phyloP scores from a whole-genome alignment of 2,888 invertebrate genomes.

The Drosophila falleni region DNA sequence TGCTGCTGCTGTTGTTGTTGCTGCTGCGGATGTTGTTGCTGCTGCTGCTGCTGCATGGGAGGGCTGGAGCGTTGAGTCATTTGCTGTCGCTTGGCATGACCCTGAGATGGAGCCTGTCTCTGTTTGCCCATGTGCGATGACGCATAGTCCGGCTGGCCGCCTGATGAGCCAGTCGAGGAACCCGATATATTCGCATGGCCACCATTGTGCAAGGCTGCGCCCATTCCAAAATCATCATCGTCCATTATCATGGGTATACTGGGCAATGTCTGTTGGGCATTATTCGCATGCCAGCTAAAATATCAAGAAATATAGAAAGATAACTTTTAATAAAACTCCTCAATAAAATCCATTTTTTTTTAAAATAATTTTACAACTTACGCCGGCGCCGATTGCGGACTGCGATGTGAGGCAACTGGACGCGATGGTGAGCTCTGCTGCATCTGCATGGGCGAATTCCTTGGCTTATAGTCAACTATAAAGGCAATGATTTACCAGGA shows the following conservation, averaged over 20 bases:
- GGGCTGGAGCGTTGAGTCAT: constrained; percentile 62
- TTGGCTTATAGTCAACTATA: constrained; percentile 86
- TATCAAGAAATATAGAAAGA: neutral
- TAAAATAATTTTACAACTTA: constrained; percentile 77
- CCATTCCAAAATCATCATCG: constrained; percentile 86
- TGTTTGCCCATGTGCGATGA: constrained; percentile 52
- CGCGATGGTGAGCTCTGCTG: constrained; percentile 87
- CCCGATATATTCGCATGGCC: constrained; percentile 63
- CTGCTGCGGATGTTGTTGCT: constrained; percentile 57
- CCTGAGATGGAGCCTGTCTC: constrained; percentile 51
- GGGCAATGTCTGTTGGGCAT: constrained; percentile 90
- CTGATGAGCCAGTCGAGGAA: constrained; percentile 64
- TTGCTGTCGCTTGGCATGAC: constrained; percentile 62
- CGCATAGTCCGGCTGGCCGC: constrained; percentile 60
- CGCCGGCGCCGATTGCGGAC: constrained; percentile 85
- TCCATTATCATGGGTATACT: constrained; percentile 91
- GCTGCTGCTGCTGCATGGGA: constrained; percentile 68
- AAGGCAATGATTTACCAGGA: constrained; percentile 32
- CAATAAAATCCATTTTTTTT: no score
- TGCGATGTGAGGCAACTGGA: constrained; percentile 81
- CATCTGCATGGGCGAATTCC: constrained; percentile 87
- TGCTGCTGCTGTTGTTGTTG: constrained; percentile 67
- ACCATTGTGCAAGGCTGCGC: constrained; percentile 69
- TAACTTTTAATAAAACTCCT: no score
- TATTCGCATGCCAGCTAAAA: constrained; percentile 88